These are phyloP conservation scores for Pachypsylla venusta DNA, from an alignment of 1,140 invertebrate genomes.

Conservation along the genomic window DNA sequence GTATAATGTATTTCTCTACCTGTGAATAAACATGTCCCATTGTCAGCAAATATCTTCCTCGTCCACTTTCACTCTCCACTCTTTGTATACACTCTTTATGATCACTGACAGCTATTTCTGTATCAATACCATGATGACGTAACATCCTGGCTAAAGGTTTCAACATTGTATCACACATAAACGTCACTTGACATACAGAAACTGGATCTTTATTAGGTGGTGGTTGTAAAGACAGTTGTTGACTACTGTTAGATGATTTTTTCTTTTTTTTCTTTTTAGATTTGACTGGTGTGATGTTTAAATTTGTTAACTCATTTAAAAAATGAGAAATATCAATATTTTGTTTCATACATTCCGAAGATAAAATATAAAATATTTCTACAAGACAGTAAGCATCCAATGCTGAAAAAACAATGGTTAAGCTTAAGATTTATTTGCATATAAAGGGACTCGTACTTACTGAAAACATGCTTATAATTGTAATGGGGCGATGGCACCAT, in stretches of 20 bases:
- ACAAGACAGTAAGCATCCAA: slow-evolving; percentile 44
- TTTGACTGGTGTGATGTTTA: too few species aligned
- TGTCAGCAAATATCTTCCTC: neutral
- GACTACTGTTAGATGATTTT: too few species aligned
- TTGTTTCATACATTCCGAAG: slow-evolving; percentile 33
- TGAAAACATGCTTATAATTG: too few species aligned
- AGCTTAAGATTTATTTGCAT: too few species aligned
- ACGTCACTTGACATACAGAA: neutral
- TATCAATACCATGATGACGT: neutral
- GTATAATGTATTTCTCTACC: too few species aligned
- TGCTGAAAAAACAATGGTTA: slow-evolving; percentile 41
- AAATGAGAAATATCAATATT: too few species aligned
- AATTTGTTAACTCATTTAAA: too few species aligned
- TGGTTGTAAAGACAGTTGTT: neutral
- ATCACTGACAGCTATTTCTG: neutral
- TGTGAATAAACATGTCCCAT: neutral
- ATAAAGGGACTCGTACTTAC: too few species aligned
- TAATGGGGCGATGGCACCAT: too few species aligned
- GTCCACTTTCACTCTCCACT: neutral
- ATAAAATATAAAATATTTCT: slow-evolving; percentile 48
- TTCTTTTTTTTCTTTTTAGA: slow-evolving; percentile 8
- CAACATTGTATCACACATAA: neutral
- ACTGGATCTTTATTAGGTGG: neutral
- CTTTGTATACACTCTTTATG: neutral
- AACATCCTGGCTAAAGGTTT: neutral